Base-by-base conservation (phyloP, 2,113 vertebrate species). In the Esox niger region DNA sequence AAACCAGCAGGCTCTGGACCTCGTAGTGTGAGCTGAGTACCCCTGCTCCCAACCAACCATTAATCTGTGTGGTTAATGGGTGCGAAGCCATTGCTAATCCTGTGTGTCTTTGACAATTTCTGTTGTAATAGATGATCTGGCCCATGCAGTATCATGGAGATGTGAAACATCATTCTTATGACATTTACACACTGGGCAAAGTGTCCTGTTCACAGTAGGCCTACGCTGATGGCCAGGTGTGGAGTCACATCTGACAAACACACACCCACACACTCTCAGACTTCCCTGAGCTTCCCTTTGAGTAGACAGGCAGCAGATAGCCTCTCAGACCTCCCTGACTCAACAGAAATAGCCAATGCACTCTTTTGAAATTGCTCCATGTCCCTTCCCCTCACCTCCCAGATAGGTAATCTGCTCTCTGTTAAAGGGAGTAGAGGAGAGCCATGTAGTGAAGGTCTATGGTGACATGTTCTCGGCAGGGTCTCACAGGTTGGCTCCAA, bases 381-480 rank as follows among this genome's bases (percentile, higher is more conserved):
- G 69, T 73, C 60, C 71, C 69, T 69, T 75, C 61, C 49, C 63
- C 68, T 76, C 79, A 80, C 66, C 77, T 84, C 74, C 71, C 69
- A 64, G 61, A 63, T 33, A 73, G 80, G 79, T 81, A 82, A 86
- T 85, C 76, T 83, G 79, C 77, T 81, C 76, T 73, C 56, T 75
- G 79, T 76, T 82, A 78, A 79, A 81, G 71, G 64, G 62, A 66
- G 73, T 43, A 43, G 38, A 43, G 15, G 38, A 43, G 38, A 43
- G 38, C 15, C 78, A 68, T 78, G 75, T 69, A 74, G 75, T 43
- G 23, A 70, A 79, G 70, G 69, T 72, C 65, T 64, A 62, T 70
- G 69, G 77, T 88, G 83, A 87, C 85, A 82, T 57, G 70, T 81
- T 79, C 71, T 84, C 86, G 82, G 86, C 81, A 83, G 35, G 69